Conservation (phyloP, 2,113 vertebrate genomes). For the Chloebia gouldiae region DNA sequence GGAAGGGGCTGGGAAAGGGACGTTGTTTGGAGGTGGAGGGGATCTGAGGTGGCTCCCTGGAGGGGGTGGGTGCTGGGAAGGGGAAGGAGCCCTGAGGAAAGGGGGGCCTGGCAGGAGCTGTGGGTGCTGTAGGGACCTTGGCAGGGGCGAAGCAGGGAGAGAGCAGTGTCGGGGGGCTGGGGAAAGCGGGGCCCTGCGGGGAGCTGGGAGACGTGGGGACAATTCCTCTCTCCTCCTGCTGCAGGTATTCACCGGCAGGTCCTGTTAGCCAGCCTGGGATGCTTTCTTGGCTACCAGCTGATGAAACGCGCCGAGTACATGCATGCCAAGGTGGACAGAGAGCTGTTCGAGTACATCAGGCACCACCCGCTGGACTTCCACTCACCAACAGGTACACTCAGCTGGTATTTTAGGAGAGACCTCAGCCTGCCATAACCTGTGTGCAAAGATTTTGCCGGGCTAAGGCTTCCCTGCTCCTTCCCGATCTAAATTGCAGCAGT, state of each 20-base stretch:
- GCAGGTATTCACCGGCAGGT: constrained; percentile 89
- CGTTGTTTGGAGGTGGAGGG: rapidly evolving
- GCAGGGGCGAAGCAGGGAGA: rapidly evolving
- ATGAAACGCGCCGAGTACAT: constrained; percentile 77
- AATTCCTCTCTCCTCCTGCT: neutral
- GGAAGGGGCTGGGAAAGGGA: neutral
- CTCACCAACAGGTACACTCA: constrained; percentile 63
- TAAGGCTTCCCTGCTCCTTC: neutral
- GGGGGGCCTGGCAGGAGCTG: neutral
- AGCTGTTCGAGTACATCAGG: constrained; percentile 80
- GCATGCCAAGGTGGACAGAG: constrained; percentile 77
- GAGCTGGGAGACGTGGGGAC: neutral
- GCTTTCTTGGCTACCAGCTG: constrained; percentile 84
- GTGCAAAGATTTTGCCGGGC: neutral
- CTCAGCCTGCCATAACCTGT: neutral
- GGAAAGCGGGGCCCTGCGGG: rapidly evolving
- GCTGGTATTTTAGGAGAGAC: neutral
- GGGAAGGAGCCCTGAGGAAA: neutral
- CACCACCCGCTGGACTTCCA: constrained; percentile 80
- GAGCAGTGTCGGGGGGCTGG: neutral
- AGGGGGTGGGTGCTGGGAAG: rapidly evolving
- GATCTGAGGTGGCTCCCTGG: neutral
- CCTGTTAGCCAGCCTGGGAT: constrained; percentile 75
- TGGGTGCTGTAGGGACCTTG: neutral
- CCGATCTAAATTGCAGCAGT: neutral